Evolutionary conservation across 2,888 invertebrate genomes (phyloP).

Genomic region (Ctenicera cuprea): DNA sequence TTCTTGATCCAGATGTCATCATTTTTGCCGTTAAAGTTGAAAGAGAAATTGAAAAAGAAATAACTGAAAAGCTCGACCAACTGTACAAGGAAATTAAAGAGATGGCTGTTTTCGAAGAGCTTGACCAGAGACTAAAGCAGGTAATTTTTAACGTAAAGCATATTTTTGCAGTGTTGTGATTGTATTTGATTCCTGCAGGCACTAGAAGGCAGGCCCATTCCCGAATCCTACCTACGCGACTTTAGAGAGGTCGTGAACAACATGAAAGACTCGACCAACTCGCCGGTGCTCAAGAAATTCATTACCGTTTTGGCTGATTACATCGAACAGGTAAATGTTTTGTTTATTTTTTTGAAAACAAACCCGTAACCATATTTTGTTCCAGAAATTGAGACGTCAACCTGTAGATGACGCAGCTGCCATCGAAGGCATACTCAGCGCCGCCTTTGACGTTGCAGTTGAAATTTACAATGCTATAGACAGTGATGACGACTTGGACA

Average conservation of each 20-base stretch:
- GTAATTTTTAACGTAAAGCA: neutral
- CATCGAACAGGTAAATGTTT: conserved; percentile 11
- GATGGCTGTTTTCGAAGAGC: neutral
- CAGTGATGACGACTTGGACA: conserved; percentile 63
- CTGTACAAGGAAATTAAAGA: neutral
- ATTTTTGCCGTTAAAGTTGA: neutral
- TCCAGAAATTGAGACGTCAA: conserved; percentile 75
- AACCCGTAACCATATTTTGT: neutral
- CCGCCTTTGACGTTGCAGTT: conserved; percentile 65
- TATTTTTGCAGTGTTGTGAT: neutral
- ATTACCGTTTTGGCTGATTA: conserved; percentile 14
- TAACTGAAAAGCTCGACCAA: neutral
- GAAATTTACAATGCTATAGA: conserved; percentile 72
- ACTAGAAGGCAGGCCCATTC: neutral
- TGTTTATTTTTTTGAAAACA: neutral
- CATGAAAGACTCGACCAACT: neutral
- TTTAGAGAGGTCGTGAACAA: neutral
- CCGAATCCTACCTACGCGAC: neutral
- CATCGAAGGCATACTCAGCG: conserved; percentile 77
- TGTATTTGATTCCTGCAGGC: neutral
- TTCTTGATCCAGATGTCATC: conserved; percentile 4
- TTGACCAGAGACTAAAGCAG: neutral
- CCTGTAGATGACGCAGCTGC: conserved; percentile 79
- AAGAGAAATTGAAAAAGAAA: neutral
- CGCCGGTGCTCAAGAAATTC: neutral